Conservation (phyloP, 2,888 invertebrate species). For the Antitype chi region DNA sequence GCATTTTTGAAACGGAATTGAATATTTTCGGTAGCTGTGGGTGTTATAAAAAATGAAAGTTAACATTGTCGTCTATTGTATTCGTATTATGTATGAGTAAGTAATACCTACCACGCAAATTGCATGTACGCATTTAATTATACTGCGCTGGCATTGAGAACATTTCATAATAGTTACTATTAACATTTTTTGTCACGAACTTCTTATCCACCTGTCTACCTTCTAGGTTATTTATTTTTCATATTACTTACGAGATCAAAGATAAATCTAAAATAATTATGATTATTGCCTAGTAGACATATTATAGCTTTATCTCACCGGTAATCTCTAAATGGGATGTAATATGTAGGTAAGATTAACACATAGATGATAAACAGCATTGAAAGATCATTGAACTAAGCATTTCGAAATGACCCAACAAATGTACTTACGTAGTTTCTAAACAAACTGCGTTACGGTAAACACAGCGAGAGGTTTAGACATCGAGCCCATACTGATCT, state of each 20-base stretch:
- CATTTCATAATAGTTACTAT: constrained; percentile 78
- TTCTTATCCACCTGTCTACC: constrained; percentile 57
- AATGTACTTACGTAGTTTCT: constrained; percentile 64
- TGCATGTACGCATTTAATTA: constrained; percentile 73
- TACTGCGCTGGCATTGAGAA: constrained; percentile 79
- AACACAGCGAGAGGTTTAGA: constrained; percentile 76
- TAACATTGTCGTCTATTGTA: constrained; percentile 59
- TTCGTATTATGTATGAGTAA: constrained; percentile 59
- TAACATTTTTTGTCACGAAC: constrained; percentile 78
- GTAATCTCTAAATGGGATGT: constrained; percentile 51
- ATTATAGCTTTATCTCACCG: constrained; percentile 45
- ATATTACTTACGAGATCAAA: constrained; percentile 42
- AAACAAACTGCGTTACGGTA: constrained; percentile 68
- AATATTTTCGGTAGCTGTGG: constrained; percentile 62
- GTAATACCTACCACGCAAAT: constrained; percentile 77
- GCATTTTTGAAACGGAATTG: constrained; percentile 57
- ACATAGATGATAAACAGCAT: constrained; percentile 64
- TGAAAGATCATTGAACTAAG: constrained; percentile 69
- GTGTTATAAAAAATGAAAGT: constrained; percentile 81
- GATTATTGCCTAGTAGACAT: constrained; percentile 49
- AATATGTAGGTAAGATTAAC: constrained; percentile 58
- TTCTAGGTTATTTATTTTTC: constrained; percentile 53
- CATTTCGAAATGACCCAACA: constrained; percentile 66
- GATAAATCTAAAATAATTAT: constrained; percentile 42
- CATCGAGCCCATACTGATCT: constrained; percentile 80